Conservation (phyloP, 2,797 vertebrate species). For the Rhinoraja longicauda region DNA sequence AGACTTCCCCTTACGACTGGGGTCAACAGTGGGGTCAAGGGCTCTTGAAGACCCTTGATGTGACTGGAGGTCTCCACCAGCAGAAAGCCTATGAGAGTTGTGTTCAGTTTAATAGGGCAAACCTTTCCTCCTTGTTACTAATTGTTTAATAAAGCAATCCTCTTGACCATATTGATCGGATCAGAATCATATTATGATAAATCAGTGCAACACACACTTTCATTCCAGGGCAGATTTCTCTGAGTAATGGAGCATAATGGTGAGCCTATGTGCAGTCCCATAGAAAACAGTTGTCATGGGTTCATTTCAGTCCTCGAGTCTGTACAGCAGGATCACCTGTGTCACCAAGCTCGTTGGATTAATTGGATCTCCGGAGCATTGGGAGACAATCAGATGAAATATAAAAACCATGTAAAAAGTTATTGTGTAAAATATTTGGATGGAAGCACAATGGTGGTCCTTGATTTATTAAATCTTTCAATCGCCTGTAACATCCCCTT, state of each 20-base stretch:
- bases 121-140: too few species aligned
- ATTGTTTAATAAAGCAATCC: too few species aligned
- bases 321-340: not conserved
- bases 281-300: not conserved
- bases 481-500: not conserved
- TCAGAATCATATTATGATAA: too few species aligned
- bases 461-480: not conserved
- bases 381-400: not conserved
- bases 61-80: too few species aligned
- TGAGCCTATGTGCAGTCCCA: not conserved
- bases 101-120: too few species aligned
- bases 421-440: not conserved
- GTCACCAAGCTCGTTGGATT: not conserved
- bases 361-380: not conserved
- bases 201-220: not conserved
- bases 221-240: not conserved
- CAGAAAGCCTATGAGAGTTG: too few species aligned
- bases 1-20: too few species aligned
- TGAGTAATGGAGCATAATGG: not conserved
- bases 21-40: too few species aligned
- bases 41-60: too few species aligned
- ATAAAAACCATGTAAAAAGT: not conserved
- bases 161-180: too few species aligned
- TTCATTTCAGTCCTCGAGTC: not conserved
- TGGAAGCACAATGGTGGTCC: not conserved